Evolutionary conservation across 2,797 vertebrate genomes (phyloP).

Genomic region (Lepilemur ruficaudatus): DNA sequence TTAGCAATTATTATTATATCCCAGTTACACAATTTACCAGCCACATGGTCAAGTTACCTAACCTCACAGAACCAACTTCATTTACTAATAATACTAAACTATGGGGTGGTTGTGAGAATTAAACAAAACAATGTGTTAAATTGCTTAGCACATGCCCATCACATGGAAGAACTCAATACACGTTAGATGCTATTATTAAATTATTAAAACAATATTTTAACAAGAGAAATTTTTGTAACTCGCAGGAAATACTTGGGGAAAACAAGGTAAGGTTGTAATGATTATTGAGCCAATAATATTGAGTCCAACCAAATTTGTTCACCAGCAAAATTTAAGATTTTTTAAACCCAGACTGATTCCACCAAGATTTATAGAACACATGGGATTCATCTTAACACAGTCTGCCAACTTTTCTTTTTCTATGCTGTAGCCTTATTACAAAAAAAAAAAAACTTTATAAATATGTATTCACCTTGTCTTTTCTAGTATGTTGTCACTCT

Average conservation of each 20-base stretch:
- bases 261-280: neutral
- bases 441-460: neutral
- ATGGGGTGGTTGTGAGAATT: neutral
- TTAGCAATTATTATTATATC: neutral
- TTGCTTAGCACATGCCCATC: neutral
- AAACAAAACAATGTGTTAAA: neutral
- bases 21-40: neutral
- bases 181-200: neutral
- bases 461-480: neutral
- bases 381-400: neutral
- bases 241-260: neutral
- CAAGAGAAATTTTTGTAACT: neutral
- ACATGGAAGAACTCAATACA: neutral
- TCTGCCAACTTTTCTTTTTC: neutral
- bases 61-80: neutral
- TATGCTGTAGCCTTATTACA: neutral
- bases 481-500: neutral
- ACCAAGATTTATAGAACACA: neutral
- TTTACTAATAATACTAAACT: neutral
- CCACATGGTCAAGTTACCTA: neutral
- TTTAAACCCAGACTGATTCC: neutral
- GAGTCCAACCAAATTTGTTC: constrained; percentile 22
- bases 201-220: neutral
- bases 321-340: constrained; percentile 1
- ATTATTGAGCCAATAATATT: neutral